phyloP scores from a whole-genome alignment of 2,888 invertebrate species.

The Amphimallon solstitiale region DNA sequence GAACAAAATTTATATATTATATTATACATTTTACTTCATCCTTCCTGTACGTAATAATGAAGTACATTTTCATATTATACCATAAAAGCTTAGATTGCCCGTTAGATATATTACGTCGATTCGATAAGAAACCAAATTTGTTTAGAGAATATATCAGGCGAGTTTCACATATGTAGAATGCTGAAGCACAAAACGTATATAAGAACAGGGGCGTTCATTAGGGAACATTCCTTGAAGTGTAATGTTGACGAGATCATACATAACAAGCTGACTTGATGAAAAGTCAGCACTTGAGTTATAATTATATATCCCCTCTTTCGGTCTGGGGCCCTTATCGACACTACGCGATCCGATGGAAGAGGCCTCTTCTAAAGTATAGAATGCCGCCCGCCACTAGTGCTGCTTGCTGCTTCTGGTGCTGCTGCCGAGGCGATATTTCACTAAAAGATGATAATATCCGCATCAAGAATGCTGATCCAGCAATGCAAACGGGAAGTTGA shows the following conservation, averaged over 20 bases:
- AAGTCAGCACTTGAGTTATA: slow-evolving; percentile 36
- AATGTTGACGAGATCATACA: slow-evolving; percentile 31
- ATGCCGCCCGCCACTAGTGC: slow-evolving; percentile 1
- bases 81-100: not conserved
- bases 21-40: too few relatives aligned
- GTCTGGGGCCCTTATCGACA: slow-evolving; percentile 11
- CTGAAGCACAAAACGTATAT: too few relatives aligned
- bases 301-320: slow-evolving; percentile 28
- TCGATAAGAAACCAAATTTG: too few relatives aligned
- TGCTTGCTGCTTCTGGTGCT: not conserved
- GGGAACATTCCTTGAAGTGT: not conserved
- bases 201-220: slow-evolving; percentile 8
- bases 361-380: slow-evolving; percentile 15
- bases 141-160: too few relatives aligned
- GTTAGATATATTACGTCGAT: not conserved
- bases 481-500: slow-evolving; percentile 21
- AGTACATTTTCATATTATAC: too few relatives aligned
- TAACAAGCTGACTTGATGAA: slow-evolving; percentile 39
- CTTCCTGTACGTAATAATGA: too few relatives aligned
- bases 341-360: slow-evolving; percentile 13
- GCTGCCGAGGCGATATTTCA: slow-evolving; percentile 35
- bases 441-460: slow-evolving; percentile 37
- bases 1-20: too few relatives aligned
- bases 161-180: too few relatives aligned
- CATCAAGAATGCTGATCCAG: slow-evolving; percentile 39